phyloP scores from a whole-genome alignment of 2,797 vertebrate species.

The Anguilla megastoma region DNA sequence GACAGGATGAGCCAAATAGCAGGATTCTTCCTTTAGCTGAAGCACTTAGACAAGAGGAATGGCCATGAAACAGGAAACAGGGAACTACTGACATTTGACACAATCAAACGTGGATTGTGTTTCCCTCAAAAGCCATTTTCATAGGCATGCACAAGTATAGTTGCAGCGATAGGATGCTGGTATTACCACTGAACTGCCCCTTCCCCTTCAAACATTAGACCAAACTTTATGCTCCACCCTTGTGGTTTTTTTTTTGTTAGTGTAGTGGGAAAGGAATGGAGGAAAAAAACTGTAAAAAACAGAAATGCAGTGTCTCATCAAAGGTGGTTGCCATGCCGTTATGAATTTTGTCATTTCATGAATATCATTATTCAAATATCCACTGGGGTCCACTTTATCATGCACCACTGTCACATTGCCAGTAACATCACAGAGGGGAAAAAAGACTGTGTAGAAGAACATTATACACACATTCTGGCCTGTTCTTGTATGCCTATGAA shows the following conservation, averaged over 20 bases:
- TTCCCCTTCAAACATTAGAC: not conserved
- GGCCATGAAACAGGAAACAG: not conserved
- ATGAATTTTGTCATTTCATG: not conserved
- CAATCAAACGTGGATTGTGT: not conserved
- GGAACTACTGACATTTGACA: not conserved
- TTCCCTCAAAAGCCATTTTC: not conserved
- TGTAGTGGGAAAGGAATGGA: not conserved
- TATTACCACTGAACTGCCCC: not conserved
- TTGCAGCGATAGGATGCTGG: not conserved
- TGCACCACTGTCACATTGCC: not conserved
- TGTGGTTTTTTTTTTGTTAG: not conserved
- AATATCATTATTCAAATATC: conserved; percentile 7
- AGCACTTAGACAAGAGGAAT: not conserved
- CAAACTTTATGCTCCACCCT: not conserved
- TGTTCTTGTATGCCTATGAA: not conserved
- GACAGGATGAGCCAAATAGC: not conserved
- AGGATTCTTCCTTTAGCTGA: not conserved
- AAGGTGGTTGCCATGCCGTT: not conserved
- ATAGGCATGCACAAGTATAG: not conserved
- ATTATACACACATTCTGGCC: not conserved
- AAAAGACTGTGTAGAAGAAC: not conserved
- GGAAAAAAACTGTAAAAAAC: not conserved
- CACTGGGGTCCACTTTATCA: not conserved
- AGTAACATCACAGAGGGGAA: not conserved
- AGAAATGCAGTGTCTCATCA: not conserved